Base-by-base conservation (phyloP, 2,113 vertebrate genomes). In the Vireo altiloquus region DNA sequence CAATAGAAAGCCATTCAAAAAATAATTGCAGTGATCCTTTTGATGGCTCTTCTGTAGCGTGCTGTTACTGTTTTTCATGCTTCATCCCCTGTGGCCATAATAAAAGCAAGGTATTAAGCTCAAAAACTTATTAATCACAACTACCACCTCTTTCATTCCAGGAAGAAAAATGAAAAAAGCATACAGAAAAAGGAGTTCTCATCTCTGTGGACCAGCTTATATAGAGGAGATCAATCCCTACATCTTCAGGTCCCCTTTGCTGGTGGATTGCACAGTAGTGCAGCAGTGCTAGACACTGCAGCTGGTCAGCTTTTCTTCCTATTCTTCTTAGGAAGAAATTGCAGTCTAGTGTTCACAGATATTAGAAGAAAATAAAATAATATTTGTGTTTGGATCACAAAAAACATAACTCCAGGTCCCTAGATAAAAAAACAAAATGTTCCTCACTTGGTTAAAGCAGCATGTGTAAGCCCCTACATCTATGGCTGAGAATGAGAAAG, bases 81-180 rank as follows among this genome's bases (percentile, higher is more conserved):
- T 65, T 86, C 31, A 33, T 77, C 39, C 30, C 42, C 50, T 76
- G 47, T n/a, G 42, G 46, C 49, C 1, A 1, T 75, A 89, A 89
- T 52, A 92, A 84, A 94, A 93, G 30, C 50, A 86, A 90, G 52
- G 30, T 49, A 89, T 87, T 96, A 84, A 70, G 13, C 52, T 83
- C 53, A 95, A 87, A 89, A 92, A 39, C 24, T 78, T 82, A 52
- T 59, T 83, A 84, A 83, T 78, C 74, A 87, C 39, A 84, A 37
- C 54, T 81, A 50, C 22, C 25, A 59, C 33, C 15, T 54, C 61
- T 75, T 87, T 66, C 35, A 66, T 87, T 72, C 15, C 25, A 66
- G 42, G 14, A 52, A 56, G 16, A 40, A 15, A 30, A 27, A 35
- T 35, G 33, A 35, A 39, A 42, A n/a, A n/a, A 37, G 6, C 18